Evolutionary conservation across 2,797 vertebrate species (phyloP).

Genomic region (Buceros bicornis): DNA sequence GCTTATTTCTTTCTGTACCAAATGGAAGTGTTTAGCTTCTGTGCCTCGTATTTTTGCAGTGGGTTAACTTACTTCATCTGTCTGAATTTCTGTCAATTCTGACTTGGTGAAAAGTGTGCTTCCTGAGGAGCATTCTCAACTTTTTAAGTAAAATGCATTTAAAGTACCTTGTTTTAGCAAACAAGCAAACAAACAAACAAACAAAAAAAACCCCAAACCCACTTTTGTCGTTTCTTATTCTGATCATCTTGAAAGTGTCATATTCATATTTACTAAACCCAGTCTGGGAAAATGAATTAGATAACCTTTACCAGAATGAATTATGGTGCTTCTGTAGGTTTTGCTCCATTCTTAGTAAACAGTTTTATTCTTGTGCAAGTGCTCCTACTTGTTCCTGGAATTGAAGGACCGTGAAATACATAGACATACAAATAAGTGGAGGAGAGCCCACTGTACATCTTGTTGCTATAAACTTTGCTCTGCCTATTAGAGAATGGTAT

Average conservation of each 20-base stretch:
- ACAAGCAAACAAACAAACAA: no score
- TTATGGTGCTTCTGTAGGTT: neutral
- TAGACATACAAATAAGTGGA: neutral
- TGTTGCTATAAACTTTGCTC: neutral
- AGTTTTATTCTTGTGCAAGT: neutral
- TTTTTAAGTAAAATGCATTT: neutral
- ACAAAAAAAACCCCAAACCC: no score
- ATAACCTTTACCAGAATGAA: neutral
- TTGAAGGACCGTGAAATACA: neutral
- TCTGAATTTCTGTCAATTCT: neutral
- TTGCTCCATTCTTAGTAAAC: neutral
- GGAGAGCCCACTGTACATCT: neutral
- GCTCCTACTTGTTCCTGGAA: neutral
- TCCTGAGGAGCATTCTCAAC: neutral
- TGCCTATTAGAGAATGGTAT: neutral
- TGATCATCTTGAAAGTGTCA: neutral
- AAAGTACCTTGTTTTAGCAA: neutral
- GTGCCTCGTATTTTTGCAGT: neutral
- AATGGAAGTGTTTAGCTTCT: neutral
- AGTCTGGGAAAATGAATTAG: neutral
- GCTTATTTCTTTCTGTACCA: neutral
- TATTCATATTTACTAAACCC: neutral
- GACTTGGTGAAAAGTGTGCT: neutral
- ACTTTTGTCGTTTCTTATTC: neutral
- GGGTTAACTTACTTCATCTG: neutral